A percentile compares a stretch with the other conserved stretches of the same genome.
Conservation (phyloP, 1,140 invertebrate genomes). For the Nixonia krombeini region DNA sequence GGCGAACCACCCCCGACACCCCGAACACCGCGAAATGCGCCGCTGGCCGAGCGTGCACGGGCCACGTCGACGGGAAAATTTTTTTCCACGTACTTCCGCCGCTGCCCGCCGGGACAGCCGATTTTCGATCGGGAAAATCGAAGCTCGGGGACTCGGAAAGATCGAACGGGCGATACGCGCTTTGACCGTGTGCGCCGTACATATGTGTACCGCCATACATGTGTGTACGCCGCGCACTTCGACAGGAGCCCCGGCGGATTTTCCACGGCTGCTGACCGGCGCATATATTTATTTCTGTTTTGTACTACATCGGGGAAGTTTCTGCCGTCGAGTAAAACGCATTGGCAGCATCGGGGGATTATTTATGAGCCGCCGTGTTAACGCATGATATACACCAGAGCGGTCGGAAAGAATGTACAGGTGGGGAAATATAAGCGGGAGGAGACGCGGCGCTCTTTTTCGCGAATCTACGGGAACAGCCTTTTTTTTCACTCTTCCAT, state of each 20-base stretch:
- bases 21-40: too few relatives aligned
- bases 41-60: constrained; percentile 43
- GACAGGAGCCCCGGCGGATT: constrained; percentile 28
- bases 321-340: constrained; percentile 39
- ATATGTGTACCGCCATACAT: constrained; percentile 11
- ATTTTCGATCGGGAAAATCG: constrained; percentile 47
- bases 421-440: constrained; percentile 9
- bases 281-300: constrained; percentile 48
- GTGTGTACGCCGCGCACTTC: constrained; percentile 8
- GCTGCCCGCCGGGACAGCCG: constrained; percentile 18
- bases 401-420: constrained; percentile 29
- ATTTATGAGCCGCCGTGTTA: constrained; percentile 46
- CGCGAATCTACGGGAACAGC: too few relatives aligned
- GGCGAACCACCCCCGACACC: constrained; percentile 69
- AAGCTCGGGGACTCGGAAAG: constrained; percentile 44
- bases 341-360: constrained; percentile 37
- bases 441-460: too few relatives aligned
- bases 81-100: constrained; percentile 62
- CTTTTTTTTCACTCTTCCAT: too few relatives aligned
- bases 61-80: constrained; percentile 64
- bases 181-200: constrained; percentile 24
- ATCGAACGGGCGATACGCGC: constrained; percentile 42
- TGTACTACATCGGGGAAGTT: constrained; percentile 42
- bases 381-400: constrained; percentile 39
- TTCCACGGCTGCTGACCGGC: constrained; percentile 48